Conservation (phyloP, 2,888 invertebrate genomes). For the Lapara coniferarum region DNA sequence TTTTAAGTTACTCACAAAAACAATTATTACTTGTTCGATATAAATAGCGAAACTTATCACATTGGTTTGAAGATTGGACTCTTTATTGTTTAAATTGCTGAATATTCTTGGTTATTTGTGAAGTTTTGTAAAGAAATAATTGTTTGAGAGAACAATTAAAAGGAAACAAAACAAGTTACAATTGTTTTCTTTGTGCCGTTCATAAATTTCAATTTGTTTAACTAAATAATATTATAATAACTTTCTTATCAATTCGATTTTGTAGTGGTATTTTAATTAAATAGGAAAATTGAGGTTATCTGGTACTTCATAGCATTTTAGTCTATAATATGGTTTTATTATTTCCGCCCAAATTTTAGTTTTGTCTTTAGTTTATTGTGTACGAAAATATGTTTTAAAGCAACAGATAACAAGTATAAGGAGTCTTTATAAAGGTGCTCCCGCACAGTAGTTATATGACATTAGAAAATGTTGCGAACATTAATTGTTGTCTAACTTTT, state of each 20-base stretch:
- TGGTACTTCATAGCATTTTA: neutral
- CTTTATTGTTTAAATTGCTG: neutral
- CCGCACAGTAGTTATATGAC: too few species aligned
- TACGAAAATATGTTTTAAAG: too few species aligned
- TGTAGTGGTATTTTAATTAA: neutral
- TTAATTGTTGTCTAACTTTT: neutral
- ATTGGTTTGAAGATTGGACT: neutral
- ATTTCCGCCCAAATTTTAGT: too few species aligned
- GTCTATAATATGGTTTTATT: too few species aligned
- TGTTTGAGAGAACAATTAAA: slow-evolving; percentile 12
- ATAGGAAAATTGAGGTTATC: neutral
- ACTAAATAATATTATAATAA: neutral
- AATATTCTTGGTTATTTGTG: too few species aligned
- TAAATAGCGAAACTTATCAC: neutral
- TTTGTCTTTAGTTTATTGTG: too few species aligned
- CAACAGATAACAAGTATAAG: too few species aligned
- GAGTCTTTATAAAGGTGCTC: too few species aligned
- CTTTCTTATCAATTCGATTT: neutral
- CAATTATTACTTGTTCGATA: slow-evolving; percentile 1
- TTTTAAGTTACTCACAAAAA: neutral
- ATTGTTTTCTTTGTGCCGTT: neutral
- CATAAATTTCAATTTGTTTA: neutral
- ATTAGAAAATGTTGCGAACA: neutral
- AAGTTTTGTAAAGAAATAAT: neutral
- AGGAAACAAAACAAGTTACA: neutral